Evolutionary conservation across 2,113 vertebrate genomes (phyloP).

Genomic region (Capricornis sumatraensis): DNA sequence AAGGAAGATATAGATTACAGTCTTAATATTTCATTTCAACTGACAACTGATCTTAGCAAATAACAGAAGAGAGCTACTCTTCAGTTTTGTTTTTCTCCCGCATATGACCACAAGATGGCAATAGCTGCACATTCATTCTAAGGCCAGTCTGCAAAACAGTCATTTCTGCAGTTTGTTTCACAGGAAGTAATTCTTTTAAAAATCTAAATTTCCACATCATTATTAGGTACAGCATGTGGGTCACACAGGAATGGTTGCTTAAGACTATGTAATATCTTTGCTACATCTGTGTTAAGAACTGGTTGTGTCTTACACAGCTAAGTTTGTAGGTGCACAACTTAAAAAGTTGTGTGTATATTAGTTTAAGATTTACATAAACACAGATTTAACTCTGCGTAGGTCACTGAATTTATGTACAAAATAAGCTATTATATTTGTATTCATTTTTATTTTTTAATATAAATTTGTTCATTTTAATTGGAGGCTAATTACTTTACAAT

Average conservation of each 20-base stretch:
- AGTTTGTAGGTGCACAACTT: background rate
- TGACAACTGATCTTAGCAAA: background rate
- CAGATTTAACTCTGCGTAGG: background rate
- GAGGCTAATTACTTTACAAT: too few relatives aligned
- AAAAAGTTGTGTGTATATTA: background rate
- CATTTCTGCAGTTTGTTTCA: background rate
- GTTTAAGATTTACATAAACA: background rate
- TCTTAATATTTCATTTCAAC: background rate
- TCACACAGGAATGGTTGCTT: background rate
- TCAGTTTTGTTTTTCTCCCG: rapidly evolving
- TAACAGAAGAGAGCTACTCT: background rate
- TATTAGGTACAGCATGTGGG: background rate
- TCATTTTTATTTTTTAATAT: too few relatives aligned
- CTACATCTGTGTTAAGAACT: background rate
- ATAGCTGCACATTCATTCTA: conserved; percentile 31
- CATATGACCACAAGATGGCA: conserved; percentile 74
- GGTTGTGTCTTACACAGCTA: background rate
- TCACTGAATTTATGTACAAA: background rate
- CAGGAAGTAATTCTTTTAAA: background rate
- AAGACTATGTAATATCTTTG: background rate
- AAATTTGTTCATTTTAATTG: too few relatives aligned
- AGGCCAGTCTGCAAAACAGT: rapidly evolving
- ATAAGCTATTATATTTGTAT: background rate
- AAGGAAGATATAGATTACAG: background rate
- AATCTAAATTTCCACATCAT: background rate